Base-by-base conservation (phyloP, 2,797 vertebrate genomes). In the Falco berigora region DNA sequence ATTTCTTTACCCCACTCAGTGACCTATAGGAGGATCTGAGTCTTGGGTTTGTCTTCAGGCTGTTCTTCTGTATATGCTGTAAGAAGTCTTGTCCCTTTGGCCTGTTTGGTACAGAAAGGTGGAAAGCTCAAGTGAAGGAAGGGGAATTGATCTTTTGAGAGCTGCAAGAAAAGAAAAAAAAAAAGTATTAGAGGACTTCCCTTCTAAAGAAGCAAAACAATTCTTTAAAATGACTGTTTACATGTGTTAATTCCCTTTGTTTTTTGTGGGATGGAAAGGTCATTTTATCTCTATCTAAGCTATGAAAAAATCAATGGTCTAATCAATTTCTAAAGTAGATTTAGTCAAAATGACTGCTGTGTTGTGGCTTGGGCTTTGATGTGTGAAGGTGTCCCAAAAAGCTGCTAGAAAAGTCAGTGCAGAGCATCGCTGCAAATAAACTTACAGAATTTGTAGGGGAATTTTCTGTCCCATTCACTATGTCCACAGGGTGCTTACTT, bases 181-280 rank as follows among this genome's bases (percentile, higher is more conserved):
- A 50, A 25, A 55, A 47, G 19, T 34, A 12, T 67, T 77, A 52
- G 10, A 71, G 72, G n/a, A 59, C 32, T 91, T 87, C 2, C 2
- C 4, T 80, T 90, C 24, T 34, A 56, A 69, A 21, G 13, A 12
- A 81, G 53, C 19, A 81, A 77, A 91, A 16, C 13, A 14, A 5
- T 78, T 73, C n/a, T 42, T 82, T 64, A 76, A 85, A 92, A 90
- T 58, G 19, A 32, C 14, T 83, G 28, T 91, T 87, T 93, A 36
- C 68, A 19, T 40, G 40, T 67, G 74, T 79, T 79, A 66, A 91
- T 96, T 96, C 67, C 40, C 78, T 91, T 86, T 75, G 66, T 4
- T 90, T 96, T 82, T 77, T 92, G 76, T 91, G 90, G 91, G 44
- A 74, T 47, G 44, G 49, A 84, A 91, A 94, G 94, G 94, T 97